phyloP scores from a whole-genome alignment of 2,797 vertebrate genomes.

The Rhynchotus rufescens region DNA sequence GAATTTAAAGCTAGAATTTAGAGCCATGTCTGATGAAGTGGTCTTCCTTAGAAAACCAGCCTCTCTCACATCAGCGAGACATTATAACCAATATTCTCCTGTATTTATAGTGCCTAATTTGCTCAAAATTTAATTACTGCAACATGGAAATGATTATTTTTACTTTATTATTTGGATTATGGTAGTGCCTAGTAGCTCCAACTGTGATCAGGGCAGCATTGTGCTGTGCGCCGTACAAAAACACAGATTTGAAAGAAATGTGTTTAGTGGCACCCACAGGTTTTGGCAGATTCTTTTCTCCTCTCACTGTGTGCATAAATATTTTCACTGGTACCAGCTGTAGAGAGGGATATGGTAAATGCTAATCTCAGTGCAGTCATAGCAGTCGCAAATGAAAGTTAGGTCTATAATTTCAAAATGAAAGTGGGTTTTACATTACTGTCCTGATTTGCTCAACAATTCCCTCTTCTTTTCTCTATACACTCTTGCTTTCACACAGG shows the following conservation, averaged over 20 bases:
- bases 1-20: neutral
- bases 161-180: neutral
- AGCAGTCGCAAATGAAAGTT: constrained; percentile 65
- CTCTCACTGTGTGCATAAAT: constrained; percentile 65
- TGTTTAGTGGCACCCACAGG: constrained; percentile 67
- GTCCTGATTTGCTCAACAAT: constrained; percentile 52
- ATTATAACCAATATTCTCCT: neutral
- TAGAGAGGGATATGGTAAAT: constrained; percentile 69
- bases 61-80: neutral
- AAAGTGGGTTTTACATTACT: constrained; percentile 64
- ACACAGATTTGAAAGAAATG: constrained; percentile 48
- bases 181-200: neutral
- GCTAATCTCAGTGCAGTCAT: constrained; percentile 68
- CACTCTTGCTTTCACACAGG: neutral
- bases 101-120: neutral
- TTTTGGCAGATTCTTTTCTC: constrained; percentile 68
- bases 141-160: neutral
- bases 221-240: constrained; percentile 19
- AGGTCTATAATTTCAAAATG: constrained; percentile 67
- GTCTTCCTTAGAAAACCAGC: neutral
- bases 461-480: constrained; percentile 17
- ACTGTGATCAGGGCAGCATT: neutral
- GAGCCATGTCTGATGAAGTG: neutral
- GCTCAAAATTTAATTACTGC: neutral
- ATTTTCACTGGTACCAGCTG: constrained; percentile 72